Conservation (phyloP, 2,888 invertebrate species). For the Danaus chrysippus region DNA sequence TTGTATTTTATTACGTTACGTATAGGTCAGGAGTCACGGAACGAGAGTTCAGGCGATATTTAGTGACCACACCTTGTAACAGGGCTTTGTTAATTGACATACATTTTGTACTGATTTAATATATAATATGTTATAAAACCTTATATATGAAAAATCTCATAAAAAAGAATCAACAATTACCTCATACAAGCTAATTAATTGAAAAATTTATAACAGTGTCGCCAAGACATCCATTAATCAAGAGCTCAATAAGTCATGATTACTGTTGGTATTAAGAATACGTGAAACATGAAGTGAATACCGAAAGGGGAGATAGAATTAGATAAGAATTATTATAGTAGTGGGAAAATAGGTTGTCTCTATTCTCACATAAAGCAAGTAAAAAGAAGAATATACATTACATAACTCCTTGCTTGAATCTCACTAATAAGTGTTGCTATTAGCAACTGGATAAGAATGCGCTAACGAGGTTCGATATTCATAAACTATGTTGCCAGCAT, state of each 20-base stretch:
- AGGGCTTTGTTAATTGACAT: neutral
- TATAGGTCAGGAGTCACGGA: neutral
- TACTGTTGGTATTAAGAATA: neutral
- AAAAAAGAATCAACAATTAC: too few species aligned
- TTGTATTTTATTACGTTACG: neutral
- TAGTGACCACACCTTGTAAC: neutral
- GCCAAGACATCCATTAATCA: too few species aligned
- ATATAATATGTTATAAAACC: neutral
- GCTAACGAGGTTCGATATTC: constrained; percentile 50
- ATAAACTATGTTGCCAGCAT: constrained; percentile 37
- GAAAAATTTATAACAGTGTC: too few species aligned
- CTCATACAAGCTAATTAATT: too few species aligned
- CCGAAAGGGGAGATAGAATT: neutral
- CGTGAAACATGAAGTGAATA: neutral
- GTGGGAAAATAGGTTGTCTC: constrained; percentile 3
- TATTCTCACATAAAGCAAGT: constrained; percentile 4
- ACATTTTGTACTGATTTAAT: neutral
- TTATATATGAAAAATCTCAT: too few species aligned
- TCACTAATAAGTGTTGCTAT: constrained; percentile 46
- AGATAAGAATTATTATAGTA: constrained; percentile 2
- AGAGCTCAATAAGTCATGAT: too few species aligned
- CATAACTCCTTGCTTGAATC: constrained; percentile 23
- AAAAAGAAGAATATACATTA: constrained; percentile 4
- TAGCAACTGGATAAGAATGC: constrained; percentile 49
- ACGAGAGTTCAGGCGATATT: neutral